A percentile compares a stretch with the other conserved stretches of the same genome.
Conservation (phyloP, 2,888 invertebrate species). For the Volucella inflata region DNA sequence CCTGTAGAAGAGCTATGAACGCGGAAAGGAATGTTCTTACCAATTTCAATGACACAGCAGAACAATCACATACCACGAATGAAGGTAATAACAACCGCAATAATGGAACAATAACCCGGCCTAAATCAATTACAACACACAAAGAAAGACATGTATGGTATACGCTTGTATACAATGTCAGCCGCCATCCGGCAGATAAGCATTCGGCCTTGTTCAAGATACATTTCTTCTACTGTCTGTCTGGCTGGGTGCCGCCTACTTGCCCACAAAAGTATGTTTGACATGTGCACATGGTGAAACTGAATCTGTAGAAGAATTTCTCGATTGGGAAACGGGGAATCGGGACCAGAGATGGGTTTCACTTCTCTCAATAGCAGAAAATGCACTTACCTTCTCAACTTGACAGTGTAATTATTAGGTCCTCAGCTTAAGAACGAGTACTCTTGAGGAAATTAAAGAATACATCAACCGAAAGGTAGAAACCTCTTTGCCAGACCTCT, state of each 20-base stretch:
- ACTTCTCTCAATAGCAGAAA: conserved; percentile 4
- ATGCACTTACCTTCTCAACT: conserved; percentile 7
- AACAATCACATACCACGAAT: conserved; percentile 44
- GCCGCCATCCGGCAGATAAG: conserved; percentile 22
- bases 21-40: conserved; percentile 20
- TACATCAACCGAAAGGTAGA: conserved; percentile 1
- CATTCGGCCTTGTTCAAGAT: conserved; percentile 68
- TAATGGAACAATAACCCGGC: conserved; percentile 43
- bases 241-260: conserved; percentile 14
- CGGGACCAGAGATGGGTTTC: neutral
- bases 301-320: conserved; percentile 33
- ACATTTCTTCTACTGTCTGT: conserved; percentile 30
- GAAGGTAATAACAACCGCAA: conserved; percentile 43
- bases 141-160: neutral
- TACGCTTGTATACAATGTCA: too few relatives aligned
- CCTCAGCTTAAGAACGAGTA: neutral
- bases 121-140: conserved; percentile 47
- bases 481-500: conserved; percentile 4
- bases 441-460: neutral
- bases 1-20: conserved; percentile 3
- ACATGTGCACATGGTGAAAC: conserved; percentile 33
- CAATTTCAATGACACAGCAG: conserved; percentile 40
- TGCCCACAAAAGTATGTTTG: conserved; percentile 24
- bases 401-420: conserved; percentile 32
- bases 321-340: neutral